A percentile compares a stretch with the other conserved stretches of the same genome.
These are phyloP conservation scores for Pteronotus mesoamericanus DNA, from an alignment of 2,797 vertebrate genomes.

Conservation along the genomic window DNA sequence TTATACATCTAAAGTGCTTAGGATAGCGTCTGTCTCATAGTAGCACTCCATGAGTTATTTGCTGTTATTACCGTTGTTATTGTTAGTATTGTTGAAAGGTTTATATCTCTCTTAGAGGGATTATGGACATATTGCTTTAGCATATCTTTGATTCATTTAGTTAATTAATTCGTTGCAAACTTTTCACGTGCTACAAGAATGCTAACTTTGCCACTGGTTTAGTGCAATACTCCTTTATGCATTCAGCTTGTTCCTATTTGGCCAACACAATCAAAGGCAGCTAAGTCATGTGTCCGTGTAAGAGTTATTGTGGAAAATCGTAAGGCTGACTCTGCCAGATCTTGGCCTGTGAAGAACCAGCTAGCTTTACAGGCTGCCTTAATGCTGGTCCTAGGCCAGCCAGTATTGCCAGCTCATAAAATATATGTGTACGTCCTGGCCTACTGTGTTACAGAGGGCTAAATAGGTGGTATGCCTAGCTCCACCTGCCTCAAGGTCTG, in stretches of 20 bases:
- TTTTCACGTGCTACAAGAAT: neutral
- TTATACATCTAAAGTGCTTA: neutral
- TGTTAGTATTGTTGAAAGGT: neutral
- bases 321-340: neutral
- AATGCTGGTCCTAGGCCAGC: neutral
- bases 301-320: conserved; percentile 30
- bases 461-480: neutral
- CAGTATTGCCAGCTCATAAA: neutral
- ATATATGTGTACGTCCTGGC: neutral
- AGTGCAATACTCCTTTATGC: neutral
- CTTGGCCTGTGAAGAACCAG: neutral
- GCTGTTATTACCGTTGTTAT: neutral
- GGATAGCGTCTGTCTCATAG: neutral
- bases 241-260: neutral
- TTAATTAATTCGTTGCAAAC: neutral
- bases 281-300: neutral
- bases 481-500: neutral
- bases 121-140: neutral
- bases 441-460: neutral
- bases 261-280: neutral
- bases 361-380: conserved; percentile 10
- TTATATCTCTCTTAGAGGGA: neutral
- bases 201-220: conserved; percentile 21
- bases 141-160: neutral
- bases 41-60: neutral